These are phyloP conservation scores for Pyxicephalus adspersus DNA, from an alignment of 2,113 vertebrate species.

Conservation along the genomic window DNA sequence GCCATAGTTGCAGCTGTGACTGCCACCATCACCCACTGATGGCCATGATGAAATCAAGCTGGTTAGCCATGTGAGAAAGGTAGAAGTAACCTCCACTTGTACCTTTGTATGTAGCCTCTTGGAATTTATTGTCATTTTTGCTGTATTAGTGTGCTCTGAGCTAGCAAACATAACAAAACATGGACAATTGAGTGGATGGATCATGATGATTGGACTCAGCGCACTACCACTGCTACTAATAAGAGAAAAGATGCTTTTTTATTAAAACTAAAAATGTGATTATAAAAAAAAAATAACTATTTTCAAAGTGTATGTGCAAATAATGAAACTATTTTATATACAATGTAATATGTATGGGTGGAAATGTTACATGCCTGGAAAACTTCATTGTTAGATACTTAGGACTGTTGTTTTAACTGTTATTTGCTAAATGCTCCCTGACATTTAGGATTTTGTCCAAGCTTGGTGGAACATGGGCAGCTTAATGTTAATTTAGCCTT, in stretches of 20 bases:
- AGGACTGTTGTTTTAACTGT: conserved; percentile 33
- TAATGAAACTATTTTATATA: conserved; percentile 56
- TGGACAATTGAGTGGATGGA: conserved; percentile 6
- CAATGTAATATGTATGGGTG: conserved; percentile 41
- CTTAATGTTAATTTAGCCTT: conserved; percentile 37
- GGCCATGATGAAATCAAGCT: conserved; percentile 16
- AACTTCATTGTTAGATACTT: conserved; percentile 29
- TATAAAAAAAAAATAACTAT: conserved; percentile 52
- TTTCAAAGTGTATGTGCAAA: conserved; percentile 53
- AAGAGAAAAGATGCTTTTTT: conserved; percentile 42
- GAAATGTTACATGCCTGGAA: conserved; percentile 1
- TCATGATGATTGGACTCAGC: conserved; percentile 24
- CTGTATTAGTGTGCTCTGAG: conserved; percentile 38
- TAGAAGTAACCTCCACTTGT: conserved; percentile 8
- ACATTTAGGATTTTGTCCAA: conserved; percentile 18
- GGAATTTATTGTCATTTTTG: conserved; percentile 34
- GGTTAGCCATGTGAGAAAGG: conserved; percentile 26
- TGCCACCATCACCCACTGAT: neutral
- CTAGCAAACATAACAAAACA: neutral
- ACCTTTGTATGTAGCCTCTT: conserved; percentile 19
- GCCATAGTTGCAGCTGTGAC: conserved; percentile 7
- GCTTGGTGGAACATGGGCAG: conserved; percentile 18
- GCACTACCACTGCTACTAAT: conserved; percentile 50
- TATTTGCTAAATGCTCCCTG: conserved; percentile 37
- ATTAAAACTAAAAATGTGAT: conserved; percentile 44